phyloP scores from a whole-genome alignment of 2,113 vertebrate genomes.

The Synodontis membranacea region DNA sequence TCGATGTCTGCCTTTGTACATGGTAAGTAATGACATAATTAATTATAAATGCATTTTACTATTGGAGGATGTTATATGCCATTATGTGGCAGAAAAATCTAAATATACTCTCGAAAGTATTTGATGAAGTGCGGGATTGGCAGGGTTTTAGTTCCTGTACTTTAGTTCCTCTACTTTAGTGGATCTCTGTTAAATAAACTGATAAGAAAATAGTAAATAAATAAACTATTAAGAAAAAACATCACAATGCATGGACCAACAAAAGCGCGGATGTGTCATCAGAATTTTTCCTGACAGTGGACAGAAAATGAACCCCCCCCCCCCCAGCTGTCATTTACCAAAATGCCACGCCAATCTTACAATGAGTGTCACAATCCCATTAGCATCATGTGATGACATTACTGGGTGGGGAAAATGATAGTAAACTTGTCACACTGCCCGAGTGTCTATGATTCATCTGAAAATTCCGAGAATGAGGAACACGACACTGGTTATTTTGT shows the following conservation, averaged over 20 bases:
- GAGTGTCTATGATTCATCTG: constrained; percentile 19
- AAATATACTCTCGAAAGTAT: neutral
- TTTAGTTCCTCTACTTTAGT: too few relatives aligned
- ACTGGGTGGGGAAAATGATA: neutral
- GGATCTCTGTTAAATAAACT: neutral
- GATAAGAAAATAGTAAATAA: neutral
- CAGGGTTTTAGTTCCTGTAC: neutral
- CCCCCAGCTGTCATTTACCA: neutral
- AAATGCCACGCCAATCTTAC: neutral
- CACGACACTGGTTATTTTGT: neutral
- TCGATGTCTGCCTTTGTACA: neutral
- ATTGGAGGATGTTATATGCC: neutral
- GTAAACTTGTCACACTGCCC: neutral
- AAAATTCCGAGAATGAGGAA: constrained; percentile 7
- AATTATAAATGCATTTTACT: neutral
- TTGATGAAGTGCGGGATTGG: neutral
- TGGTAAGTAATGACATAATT: neutral
- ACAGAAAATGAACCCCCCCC: too few relatives aligned
- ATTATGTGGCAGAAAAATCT: neutral
- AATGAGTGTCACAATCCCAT: neutral
- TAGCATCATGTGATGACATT: neutral
- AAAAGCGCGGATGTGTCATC: too few relatives aligned
- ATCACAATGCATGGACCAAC: neutral
- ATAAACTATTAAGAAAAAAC: neutral
- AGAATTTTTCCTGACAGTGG: too few relatives aligned